Conservation (phyloP, 2,797 vertebrate genomes). For the Betta splendens region DNA sequence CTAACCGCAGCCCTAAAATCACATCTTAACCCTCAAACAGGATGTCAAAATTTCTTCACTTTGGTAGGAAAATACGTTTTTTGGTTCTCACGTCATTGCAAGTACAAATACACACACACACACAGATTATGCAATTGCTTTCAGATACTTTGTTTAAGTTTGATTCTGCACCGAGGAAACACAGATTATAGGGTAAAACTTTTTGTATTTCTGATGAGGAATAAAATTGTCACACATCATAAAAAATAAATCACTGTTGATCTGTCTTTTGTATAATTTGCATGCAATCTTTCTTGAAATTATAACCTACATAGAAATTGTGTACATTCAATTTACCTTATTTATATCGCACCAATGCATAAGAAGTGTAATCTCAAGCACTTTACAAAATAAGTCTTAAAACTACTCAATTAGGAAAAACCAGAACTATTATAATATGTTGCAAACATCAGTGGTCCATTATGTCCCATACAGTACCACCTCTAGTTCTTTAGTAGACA, state of each 20-base stretch:
- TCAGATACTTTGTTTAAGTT: background rate
- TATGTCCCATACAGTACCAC: conserved; percentile 1
- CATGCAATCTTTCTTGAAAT: conserved; percentile 6
- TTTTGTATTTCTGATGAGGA: background rate
- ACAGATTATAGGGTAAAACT: background rate
- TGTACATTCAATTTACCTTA: no score
- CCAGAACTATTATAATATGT: conserved; percentile 9
- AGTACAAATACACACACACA: background rate
- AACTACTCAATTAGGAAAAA: no score
- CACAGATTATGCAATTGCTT: background rate
- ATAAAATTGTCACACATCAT: conserved; percentile 1
- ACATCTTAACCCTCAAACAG: no score
- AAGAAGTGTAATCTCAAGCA: no score
- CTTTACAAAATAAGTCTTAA: no score
- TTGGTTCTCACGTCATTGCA: no score
- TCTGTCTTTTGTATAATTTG: background rate
- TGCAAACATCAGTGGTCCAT: conserved; percentile 7
- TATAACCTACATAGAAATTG: background rate
- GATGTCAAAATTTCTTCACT: no score
- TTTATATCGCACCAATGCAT: no score
- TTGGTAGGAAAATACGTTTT: no score
- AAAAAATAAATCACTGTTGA: conserved; percentile 6
- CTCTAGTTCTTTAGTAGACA: background rate
- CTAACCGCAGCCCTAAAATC: no score
- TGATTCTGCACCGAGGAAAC: background rate